Percentiles rank a stretch among this genome's conserved stretches.
Evolutionary conservation across 2,797 vertebrate species (phyloP).

Genomic region (Rousettus madagascariensis): DNA sequence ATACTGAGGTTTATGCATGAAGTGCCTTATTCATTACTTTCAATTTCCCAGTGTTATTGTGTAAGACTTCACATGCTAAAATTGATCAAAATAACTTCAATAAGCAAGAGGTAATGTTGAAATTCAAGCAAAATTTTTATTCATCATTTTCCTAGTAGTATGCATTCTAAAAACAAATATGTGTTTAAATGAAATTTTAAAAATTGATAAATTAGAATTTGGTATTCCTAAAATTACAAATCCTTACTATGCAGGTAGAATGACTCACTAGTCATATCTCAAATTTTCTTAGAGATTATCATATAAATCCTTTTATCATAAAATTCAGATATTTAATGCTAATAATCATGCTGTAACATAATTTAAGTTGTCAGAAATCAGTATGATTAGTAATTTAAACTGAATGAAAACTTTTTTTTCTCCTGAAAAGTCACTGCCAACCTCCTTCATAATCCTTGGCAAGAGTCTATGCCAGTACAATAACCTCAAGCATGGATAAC

Average conservation of each 20-base stretch:
- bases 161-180: not conserved
- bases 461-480: not conserved
- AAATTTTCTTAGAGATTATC: not conserved
- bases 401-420: not conserved
- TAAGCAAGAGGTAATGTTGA: not conserved
- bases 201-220: not conserved
- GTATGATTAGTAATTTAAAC: not conserved
- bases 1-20: not conserved
- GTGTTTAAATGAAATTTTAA: not conserved
- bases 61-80: not conserved
- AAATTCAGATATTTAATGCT: constrained; percentile 24
- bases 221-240: constrained; percentile 42
- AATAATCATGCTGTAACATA: not conserved
- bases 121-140: constrained; percentile 29
- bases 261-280: not conserved
- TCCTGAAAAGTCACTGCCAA: not conserved
- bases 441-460: not conserved
- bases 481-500: not conserved
- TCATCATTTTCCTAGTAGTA: not conserved
- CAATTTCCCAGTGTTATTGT: not conserved
- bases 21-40: not conserved
- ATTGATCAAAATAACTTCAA: not conserved
- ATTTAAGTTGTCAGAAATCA: constrained; percentile 23
- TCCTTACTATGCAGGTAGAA: not conserved
- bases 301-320: not conserved